These are phyloP conservation scores for Iguana delicatissima DNA, from an alignment of 2,797 vertebrate species.

Conservation along the genomic window DNA sequence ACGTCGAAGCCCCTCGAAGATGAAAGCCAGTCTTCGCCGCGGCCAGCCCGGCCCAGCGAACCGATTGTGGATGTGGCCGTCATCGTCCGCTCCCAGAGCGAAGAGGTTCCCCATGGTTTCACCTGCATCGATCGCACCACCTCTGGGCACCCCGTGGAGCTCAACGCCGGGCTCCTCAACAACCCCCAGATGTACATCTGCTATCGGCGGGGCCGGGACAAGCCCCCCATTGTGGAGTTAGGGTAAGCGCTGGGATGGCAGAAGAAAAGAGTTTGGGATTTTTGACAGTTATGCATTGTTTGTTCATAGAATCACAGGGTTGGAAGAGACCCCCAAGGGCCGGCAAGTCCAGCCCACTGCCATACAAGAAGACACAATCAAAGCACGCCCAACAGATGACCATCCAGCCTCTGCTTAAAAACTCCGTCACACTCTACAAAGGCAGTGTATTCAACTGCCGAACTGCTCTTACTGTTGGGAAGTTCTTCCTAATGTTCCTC, in stretches of 20 bases:
- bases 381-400: too few relatives aligned
- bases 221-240: conserved; percentile 90
- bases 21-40: conserved; percentile 76
- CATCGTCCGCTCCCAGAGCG: conserved; percentile 89
- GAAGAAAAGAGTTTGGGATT: not conserved
- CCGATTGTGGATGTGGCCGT: conserved; percentile 92
- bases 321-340: too few relatives aligned
- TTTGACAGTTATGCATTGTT: too few relatives aligned
- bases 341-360: too few relatives aligned
- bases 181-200: conserved; percentile 94
- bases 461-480: too few relatives aligned
- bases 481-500: too few relatives aligned
- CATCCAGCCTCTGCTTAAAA: too few relatives aligned
- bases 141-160: conserved; percentile 89
- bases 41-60: conserved; percentile 82
- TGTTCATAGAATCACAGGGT: too few relatives aligned
- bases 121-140: conserved; percentile 93
- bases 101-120: conserved; percentile 95
- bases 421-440: too few relatives aligned
- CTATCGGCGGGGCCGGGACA: conserved; percentile 90
- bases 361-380: too few relatives aligned
- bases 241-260: conserved; percentile 80
- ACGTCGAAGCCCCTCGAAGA: conserved; percentile 83
- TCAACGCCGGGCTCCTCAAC: conserved; percentile 91
- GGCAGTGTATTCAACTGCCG: too few relatives aligned